Base-by-base conservation (phyloP, 1,140 invertebrate species). In the Xylocopa sonorina region DNA sequence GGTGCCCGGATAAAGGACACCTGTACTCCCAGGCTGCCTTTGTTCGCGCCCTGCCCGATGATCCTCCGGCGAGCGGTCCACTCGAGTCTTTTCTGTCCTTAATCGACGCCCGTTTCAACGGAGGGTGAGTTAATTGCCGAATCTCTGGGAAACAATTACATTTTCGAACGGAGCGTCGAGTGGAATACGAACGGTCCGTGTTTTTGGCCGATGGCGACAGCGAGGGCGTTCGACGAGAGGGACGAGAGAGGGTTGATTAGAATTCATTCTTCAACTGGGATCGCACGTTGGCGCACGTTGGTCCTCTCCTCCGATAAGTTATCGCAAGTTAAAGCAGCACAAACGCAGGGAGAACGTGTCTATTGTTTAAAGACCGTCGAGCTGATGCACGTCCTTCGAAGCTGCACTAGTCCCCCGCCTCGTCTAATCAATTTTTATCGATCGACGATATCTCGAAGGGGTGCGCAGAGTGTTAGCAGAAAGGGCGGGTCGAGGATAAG, bases 61-160 rank as follows among this genome's bases (percentile, higher is more conserved):
- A 60, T 60, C 21, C 3, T n/a, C n/a, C 14, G 58, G n/a, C 38
- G 41, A n/a, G 58, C 3, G 10, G 14, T 38, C 14, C 27, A 27
- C 21, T 62, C 38, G 2, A 27, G 18, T 27, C 34, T 38, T 66
- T 38, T 75, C 29, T 66, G 41, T 32, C 62, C 72, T 41, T 75
- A 64, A 66, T 66, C 34, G 72, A 66, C 41, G 62, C 32, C 27
- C 72, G 27, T 16, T 66, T 53, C 21, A 75, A 75, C 48, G 41
- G 72, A 75, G 66, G 53, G 66, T 48, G 60, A 62, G 66, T 75
- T 75, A 66, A 75, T 75, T 66, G 62, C 60, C 43, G 53, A 75
- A 75, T 66, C 62, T 46, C 27, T 24, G 72, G 27, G 62, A 66
- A 75, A 75, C 60, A 75, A 66, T 75, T 53, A 32, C 29, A 62